Conservation (phyloP, 2,113 vertebrate genomes). For the rat (Rattus norvegicus) region DNA sequence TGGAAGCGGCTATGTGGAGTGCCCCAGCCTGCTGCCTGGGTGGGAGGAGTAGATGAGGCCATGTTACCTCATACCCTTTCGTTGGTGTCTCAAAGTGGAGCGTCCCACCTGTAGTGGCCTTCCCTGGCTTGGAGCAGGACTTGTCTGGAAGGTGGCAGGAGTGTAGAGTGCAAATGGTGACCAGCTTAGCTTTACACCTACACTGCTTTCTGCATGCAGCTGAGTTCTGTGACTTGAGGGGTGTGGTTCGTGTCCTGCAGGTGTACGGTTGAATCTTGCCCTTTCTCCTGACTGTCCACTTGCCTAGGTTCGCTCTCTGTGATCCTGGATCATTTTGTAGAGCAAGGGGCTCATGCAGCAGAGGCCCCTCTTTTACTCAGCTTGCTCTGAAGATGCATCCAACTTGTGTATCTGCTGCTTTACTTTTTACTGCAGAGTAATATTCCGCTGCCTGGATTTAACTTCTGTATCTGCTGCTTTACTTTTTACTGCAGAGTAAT, state of each 20-base stretch:
- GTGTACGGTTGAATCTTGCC: rapidly evolving
- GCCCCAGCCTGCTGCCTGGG: background rate
- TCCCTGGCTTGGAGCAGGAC: background rate
- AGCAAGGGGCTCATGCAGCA: background rate
- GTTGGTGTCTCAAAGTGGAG: rapidly evolving
- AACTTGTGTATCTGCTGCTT: rapidly evolving
- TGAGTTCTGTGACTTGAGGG: background rate
- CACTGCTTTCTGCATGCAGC: rapidly evolving
- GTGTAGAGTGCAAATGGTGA: rapidly evolving
- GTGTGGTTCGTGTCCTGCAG: rapidly evolving
- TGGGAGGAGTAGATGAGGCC: background rate
- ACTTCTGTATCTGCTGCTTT: too few relatives aligned
- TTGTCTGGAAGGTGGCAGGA: rapidly evolving
- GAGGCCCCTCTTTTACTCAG: background rate
- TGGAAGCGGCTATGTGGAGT: rapidly evolving
- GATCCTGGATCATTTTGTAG: too few relatives aligned
- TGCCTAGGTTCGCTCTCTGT: background rate
- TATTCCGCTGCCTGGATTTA: rapidly evolving
- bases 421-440: background rate
- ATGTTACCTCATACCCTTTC: rapidly evolving
- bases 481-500: background rate
- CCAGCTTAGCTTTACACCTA: rapidly evolving
- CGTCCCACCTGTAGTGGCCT: too few relatives aligned
- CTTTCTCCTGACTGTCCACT: background rate
- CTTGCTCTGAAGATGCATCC: background rate